Base-by-base conservation (phyloP, 2,113 vertebrate genomes). In the Romanogobio albipinnatus region DNA sequence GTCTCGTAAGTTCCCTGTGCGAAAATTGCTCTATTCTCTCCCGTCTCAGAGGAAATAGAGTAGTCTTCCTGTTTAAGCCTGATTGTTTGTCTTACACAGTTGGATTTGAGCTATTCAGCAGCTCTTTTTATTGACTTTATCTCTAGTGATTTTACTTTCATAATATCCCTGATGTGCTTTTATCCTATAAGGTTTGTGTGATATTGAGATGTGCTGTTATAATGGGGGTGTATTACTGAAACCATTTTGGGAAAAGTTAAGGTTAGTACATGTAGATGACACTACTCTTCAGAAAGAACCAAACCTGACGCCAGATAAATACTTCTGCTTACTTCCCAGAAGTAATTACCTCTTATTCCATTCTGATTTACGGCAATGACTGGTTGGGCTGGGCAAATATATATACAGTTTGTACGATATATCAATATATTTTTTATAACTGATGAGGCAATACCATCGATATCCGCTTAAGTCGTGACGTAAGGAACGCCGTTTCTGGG, bases 71-170 rank as follows among this genome's bases (percentile, higher is more conserved):
- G 77, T 80, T 78, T 78, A 45, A 36, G 24, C 9, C 0, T 79
- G 58, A 61, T 78, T 66, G 22, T 68, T 47, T 81, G 45, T 81
- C 61, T 81, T 22, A 51, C 78, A 81, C 78, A 33, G 78, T 14
- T 22, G 61, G 45, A 68, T 81, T 22, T 51, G 45, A 4, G 1
- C 59, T 64, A 19, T 66, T 80, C 39, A 64, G 43, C 59, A 64
- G 36, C 33, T 81, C 59, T 66, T n/a, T 81, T 81, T 81, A 49
- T 49, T 81, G 24, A 81, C 5, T 51, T 36, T 39, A 36, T 11
- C 9, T 56, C 15, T 36, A 61, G 76, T 61, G 36, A 9, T 61
- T 79, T 45, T 61, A 26, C 11, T 43, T 24, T 24, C 5, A 33
- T 62, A 62, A 14, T 17, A 19, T 53, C 29, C 10, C 22, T 24